A percentile compares a stretch with the other conserved stretches of the same genome.
phyloP scores from a whole-genome alignment of 1,140 invertebrate species.

The Drosophila nigromelanica region DNA sequence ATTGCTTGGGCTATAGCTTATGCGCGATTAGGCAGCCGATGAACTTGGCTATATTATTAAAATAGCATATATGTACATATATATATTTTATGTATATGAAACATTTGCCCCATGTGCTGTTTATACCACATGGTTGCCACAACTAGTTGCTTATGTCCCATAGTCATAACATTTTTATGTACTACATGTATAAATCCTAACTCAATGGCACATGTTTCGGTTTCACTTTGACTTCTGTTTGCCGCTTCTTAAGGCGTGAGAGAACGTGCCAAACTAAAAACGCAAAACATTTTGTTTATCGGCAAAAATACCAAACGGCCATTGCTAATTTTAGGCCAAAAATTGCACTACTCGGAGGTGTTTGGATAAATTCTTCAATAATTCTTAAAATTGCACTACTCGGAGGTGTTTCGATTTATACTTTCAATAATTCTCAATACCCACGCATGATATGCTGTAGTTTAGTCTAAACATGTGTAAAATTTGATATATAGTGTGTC shows the following conservation, averaged over 20 bases:
- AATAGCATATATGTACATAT: conserved; percentile 30
- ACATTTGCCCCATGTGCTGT: conserved; percentile 15
- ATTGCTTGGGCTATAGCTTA: conserved; percentile 37
- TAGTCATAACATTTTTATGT: conserved; percentile 11
- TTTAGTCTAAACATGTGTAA: conserved; percentile 17
- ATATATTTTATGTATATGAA: conserved; percentile 1
- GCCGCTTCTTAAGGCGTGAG: conserved; percentile 24
- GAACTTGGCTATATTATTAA: conserved; percentile 49
- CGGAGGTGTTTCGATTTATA: conserved; percentile 43
- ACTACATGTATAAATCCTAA: conserved; percentile 2
- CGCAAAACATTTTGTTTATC: conserved; percentile 21
- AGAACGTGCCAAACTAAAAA: conserved; percentile 24
- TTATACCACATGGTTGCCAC: conserved; percentile 34
- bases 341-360: too few relatives aligned
- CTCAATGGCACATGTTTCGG: conserved; percentile 31
- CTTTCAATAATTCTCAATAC: conserved; percentile 38
- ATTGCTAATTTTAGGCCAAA: conserved; percentile 2
- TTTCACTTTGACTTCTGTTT: conserved; percentile 7
- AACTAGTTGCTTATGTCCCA: conserved; percentile 28
- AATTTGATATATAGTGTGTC: neutral
- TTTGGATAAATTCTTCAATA: too few relatives aligned
- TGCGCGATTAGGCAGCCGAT: conserved; percentile 54
- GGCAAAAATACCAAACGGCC: conserved; percentile 8
- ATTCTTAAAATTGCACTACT: conserved; percentile 7
- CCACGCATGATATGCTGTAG: conserved; percentile 31